Evolutionary conservation across 2,113 vertebrate genomes (phyloP).

Genomic region (Orthonyx spaldingii): DNA sequence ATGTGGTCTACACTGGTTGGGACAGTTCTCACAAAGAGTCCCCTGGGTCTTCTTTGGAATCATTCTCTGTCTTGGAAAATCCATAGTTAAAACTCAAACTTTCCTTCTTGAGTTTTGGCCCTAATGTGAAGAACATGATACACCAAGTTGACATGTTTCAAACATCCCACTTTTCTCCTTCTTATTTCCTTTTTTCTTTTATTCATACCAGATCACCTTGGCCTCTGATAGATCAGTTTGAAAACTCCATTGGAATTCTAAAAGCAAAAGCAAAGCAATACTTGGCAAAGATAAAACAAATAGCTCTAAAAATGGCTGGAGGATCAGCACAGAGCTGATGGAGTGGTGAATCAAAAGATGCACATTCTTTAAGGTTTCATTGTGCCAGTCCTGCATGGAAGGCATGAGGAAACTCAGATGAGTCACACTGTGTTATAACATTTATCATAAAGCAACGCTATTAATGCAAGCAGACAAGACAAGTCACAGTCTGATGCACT

Average conservation of each 20-base stretch:
- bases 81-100: not conserved
- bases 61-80: not conserved
- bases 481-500: not conserved
- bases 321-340: not conserved
- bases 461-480: slow-evolving; percentile 14
- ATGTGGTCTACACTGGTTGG: not conserved
- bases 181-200: not conserved
- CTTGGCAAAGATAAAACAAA: not conserved
- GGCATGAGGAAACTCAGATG: not conserved
- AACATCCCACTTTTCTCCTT: not conserved
- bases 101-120: not conserved
- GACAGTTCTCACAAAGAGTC: not conserved
- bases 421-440: not conserved
- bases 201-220: not conserved
- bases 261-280: not conserved
- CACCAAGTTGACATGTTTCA: not conserved
- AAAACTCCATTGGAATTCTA: not conserved
- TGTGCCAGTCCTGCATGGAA: not conserved
- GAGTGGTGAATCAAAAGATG: not conserved
- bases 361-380: not conserved
- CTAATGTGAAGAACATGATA: not conserved
- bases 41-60: not conserved
- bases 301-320: not conserved
- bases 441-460: not conserved
- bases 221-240: not conserved